Evolutionary conservation across 2,797 vertebrate species (phyloP), one percentile per base, ranked within the genome.

Genomic region (Delichon dasypus): DNA sequence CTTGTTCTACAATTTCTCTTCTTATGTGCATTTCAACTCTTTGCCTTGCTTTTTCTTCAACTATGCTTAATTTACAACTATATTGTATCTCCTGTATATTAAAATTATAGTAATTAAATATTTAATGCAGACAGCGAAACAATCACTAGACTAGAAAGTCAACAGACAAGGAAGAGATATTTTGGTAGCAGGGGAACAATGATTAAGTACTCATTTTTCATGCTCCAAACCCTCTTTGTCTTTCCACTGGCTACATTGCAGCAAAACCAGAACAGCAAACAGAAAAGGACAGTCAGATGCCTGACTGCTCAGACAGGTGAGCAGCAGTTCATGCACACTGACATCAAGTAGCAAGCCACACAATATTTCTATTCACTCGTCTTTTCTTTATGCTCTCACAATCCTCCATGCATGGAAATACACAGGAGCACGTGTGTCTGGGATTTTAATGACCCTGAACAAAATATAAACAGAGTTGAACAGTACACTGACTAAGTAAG

Each of bases 401-500:
- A 57, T 38, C 42, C 36, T 87, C 40, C 51, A 38, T 30, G 79
- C 66, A 60, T 62, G 42, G 60, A 86, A 97, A 90, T 66, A 70
- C 40, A 77, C 58, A 60, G 2, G 9, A 93, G 64, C 91, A 60
- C 5, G 7, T 89, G 65, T 71, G 78, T 79, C 91, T 95, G 84
- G 79, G 91, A 94, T 94, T 97, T 91, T 90, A 96, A 94, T 92
- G 92, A 91, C 79, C 60, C 65, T 40, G 75, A 95, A 93, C 42
- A 96, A 94, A 96, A 95, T 64, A 96, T 51, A 94, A 97, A 95
- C 93, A 96, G 91, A 86, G 51, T 58, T 82, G 76, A 96, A 95
- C 84, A 94, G 89, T 44, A 80, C 72, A 89, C 61, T 93, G 79
- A 76, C 54, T 89, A 88, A 95, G 67, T 88, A 91, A 95, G 75